These are phyloP conservation scores for Synergus gifuensis DNA, from an alignment of 2,888 invertebrate species.

Conservation along the genomic window DNA sequence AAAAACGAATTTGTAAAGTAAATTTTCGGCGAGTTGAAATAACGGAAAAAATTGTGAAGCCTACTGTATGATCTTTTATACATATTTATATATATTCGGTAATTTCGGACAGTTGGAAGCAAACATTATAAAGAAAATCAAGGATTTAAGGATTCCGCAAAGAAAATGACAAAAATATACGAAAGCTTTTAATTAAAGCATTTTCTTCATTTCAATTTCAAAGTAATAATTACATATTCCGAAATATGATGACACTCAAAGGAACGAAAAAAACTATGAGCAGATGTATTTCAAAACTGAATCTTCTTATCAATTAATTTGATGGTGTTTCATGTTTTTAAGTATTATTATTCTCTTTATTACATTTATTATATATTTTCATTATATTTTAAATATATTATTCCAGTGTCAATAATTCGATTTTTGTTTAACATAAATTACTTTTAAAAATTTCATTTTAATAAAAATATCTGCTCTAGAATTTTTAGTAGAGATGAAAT, in stretches of 20 bases:
- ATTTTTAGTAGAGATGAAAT: not conserved
- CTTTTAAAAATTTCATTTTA: not conserved
- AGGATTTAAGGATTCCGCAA: not conserved
- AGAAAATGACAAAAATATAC: not conserved
- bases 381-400: no score
- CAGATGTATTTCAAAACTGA: slow-evolving; percentile 7
- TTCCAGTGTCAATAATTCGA: not conserved
- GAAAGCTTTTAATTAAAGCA: no score
- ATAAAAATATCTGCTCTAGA: slow-evolving; percentile 2
- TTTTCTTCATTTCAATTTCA: no score
- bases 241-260: not conserved
- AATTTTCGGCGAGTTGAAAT: not conserved
- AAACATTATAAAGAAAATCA: not conserved
- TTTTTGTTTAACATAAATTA: not conserved
- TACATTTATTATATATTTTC: no score
- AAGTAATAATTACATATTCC: not conserved
- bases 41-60: not conserved
- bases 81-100: not conserved
- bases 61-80: not conserved
- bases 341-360: no score
- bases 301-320: not conserved
- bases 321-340: not conserved
- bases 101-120: not conserved
- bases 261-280: not conserved
- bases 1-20: no score